These are phyloP conservation scores for Tokudaia tokunoshimensis DNA, from an alignment of 2,797 vertebrate species.

Conservation along the genomic window DNA sequence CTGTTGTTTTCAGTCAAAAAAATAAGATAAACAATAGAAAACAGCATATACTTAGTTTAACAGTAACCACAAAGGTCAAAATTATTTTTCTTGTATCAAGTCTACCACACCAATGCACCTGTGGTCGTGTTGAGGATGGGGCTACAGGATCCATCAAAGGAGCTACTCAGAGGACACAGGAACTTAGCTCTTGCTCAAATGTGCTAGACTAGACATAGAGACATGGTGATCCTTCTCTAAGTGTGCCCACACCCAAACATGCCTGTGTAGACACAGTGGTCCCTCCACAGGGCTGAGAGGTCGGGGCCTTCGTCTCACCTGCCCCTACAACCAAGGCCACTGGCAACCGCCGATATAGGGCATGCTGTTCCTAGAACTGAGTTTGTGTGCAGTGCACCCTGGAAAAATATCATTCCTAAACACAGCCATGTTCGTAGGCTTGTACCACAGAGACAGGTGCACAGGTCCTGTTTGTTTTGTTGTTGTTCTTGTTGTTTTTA, in stretches of 20 bases:
- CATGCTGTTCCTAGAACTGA: background rate
- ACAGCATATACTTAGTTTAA: background rate
- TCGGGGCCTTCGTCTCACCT: background rate
- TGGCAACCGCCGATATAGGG: too few species aligned
- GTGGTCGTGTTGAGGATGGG: accelerated
- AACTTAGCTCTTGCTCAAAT: background rate
- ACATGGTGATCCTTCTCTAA: background rate
- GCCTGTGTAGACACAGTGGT: background rate
- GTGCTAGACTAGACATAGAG: background rate
- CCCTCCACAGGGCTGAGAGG: background rate
- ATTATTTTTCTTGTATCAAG: background rate
- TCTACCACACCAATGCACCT: too few species aligned
- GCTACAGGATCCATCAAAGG: too few species aligned
- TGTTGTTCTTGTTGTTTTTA: background rate
- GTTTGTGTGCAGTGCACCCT: background rate
- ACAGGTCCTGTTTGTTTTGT: background rate
- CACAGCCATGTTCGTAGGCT: accelerated
- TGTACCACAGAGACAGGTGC: background rate
- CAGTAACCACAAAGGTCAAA: background rate
- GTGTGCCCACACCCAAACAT: background rate
- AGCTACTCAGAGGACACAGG: background rate
- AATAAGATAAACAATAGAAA: background rate
- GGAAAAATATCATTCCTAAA: background rate
- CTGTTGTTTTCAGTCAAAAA: background rate
- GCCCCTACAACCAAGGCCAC: background rate